Base-by-base conservation (phyloP, 2,113 vertebrate species). In the Chloebia gouldiae region DNA sequence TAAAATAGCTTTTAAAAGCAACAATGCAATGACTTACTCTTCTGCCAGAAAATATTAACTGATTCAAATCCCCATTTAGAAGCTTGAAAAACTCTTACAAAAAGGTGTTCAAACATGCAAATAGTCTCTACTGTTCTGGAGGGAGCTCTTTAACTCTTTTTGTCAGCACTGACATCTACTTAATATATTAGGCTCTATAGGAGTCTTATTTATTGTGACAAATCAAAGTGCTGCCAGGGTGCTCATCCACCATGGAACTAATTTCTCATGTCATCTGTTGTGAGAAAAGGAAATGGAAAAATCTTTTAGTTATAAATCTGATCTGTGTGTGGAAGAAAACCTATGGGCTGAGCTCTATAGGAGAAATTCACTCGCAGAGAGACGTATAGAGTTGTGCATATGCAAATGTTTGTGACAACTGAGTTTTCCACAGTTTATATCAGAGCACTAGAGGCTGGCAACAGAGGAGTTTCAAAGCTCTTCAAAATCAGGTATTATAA, bases 171-270 rank as follows among this genome's bases (percentile, higher is more conserved):
- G 75, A 28, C 60, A 59, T 39, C 47, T 42, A 10, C 33, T 31
- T 81, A 81, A 85, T 65, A 15, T 56, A 66, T 82, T 50, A 37
- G 53, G 14, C 37, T 95, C 80, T 59, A 68, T 5, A 22, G 45
- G 59, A 80, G 27, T 71, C 54, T 93, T 95, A 84, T 40, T 85
- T 89, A 77, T 60, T 87, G 35, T 81, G 91, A 77, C 84, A 92
- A 95, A 93, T 75, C 64, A 50, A 84, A 85, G 40, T 64, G 56
- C 83, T 83, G 72, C 50, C 61, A 85, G 63, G n/a, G 31, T 86
- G 19, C n/a, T 94, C 42, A 61, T 91, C 79, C 92, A 30, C 61
- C 31, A 37, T 25, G 44, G 73, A 92, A 77, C 33, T 92, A 63
- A 85, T 75, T 92, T 77, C 78, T 94, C 51, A 25, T 90, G 69